Conservation (phyloP, 2,113 vertebrate species). For the Puffinus mauretanicus region DNA sequence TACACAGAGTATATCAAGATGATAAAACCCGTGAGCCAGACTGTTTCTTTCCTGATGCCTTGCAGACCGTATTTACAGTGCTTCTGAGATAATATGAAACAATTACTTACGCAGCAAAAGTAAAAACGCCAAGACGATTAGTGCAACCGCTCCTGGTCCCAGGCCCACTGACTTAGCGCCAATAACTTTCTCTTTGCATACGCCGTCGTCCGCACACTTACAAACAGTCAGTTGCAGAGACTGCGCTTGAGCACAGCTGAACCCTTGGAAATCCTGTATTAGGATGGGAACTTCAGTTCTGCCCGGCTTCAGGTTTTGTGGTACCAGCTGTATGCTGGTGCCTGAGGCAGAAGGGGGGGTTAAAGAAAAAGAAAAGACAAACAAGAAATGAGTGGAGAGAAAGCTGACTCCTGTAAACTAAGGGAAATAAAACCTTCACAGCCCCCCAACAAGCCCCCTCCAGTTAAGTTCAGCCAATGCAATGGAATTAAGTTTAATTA, state of each 20-base stretch:
- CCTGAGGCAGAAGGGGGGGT: conserved; percentile 11
- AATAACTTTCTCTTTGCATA: background rate
- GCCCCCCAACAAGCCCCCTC: background rate
- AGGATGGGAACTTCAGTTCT: conserved; percentile 57
- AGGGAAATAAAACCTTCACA: background rate
- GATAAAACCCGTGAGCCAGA: background rate
- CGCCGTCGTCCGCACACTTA: background rate
- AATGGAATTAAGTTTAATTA: background rate
- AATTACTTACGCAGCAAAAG: conserved; percentile 77
- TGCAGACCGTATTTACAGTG: background rate
- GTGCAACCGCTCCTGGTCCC: conserved; percentile 61
- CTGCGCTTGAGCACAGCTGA: conserved; percentile 70
- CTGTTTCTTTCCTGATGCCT: background rate
- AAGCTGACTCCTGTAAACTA: background rate
- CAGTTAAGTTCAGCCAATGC: background rate
- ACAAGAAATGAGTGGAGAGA: background rate
- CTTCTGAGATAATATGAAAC: background rate
- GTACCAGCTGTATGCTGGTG: conserved; percentile 64
- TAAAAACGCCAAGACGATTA: conserved; percentile 75
- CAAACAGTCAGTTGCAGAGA: conserved; percentile 66
- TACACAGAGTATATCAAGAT: background rate
- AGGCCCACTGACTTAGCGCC: background rate
- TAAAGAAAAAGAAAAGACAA: background rate
- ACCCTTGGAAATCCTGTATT: conserved; percentile 72
- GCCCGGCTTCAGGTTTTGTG: conserved; percentile 17